phyloP scores from a whole-genome alignment of 2,113 vertebrate genomes.

The Stegastes partitus region DNA sequence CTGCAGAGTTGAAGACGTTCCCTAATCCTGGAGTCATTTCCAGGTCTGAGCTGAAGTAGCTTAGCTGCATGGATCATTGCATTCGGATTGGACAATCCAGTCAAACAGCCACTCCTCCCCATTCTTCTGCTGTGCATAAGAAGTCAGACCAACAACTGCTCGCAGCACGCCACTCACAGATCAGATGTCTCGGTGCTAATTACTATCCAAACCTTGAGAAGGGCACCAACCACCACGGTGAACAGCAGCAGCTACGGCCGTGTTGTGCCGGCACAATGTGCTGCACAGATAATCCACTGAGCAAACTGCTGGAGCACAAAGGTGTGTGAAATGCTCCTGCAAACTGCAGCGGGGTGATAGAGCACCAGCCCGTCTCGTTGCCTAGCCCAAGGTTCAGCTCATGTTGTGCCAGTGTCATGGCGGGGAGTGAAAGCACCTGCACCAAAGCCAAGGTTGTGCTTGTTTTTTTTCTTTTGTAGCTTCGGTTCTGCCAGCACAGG shows the following conservation, averaged over 20 bases:
- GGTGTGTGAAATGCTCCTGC: constrained; percentile 29
- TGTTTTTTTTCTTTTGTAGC: too few relatives aligned
- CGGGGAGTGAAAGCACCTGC: constrained; percentile 12
- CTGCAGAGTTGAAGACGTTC: background rate
- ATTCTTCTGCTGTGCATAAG: background rate
- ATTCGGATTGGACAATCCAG: constrained; percentile 15
- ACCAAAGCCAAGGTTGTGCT: constrained; percentile 3
- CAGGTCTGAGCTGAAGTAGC: background rate
- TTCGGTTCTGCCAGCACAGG: background rate
- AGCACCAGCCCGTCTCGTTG: constrained; percentile 6
- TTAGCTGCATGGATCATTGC: constrained; percentile 17
- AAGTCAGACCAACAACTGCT: background rate
- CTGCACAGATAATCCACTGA: constrained; percentile 12
- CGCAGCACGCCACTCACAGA: background rate
- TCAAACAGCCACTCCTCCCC: background rate
- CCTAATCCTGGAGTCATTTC: constrained; percentile 11
- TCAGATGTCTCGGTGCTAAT: background rate
- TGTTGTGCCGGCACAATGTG: constrained; percentile 16
- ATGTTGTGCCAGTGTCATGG: constrained; percentile 15
- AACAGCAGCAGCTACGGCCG: background rate
- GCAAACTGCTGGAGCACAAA: constrained; percentile 11
- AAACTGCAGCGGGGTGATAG: constrained; percentile 28
- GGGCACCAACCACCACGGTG: too few relatives aligned
- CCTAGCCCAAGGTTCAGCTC: constrained; percentile 25
- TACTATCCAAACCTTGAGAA: constrained; percentile 9